Evolutionary conservation across 64 coral and sea anemone species (phyloP), one percentile per base, ranked within the genome.

Genomic region (Stichodactyla mertensii): DNA sequence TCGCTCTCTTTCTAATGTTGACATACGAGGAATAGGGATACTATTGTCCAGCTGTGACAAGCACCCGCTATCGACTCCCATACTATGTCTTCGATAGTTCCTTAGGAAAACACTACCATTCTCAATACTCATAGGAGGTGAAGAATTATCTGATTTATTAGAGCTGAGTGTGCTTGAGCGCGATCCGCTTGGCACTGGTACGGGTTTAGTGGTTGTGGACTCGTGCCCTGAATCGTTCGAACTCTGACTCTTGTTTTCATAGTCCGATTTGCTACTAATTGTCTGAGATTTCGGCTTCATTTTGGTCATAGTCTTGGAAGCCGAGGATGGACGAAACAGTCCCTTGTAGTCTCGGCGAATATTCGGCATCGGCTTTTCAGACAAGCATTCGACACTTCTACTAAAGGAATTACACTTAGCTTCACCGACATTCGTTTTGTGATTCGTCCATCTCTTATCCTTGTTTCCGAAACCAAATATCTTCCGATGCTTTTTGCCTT

Each of bases 311-410:
- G 78, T 28, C n/a, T 55, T 81, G 78, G 78, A 81, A 52, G 15
- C n/a, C 0, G 19, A 15, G 15, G 36, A 20, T 4, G 36, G 78
- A 81, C 78, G 36, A 54, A 81, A 81, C n/a, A 81, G 54, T 53
- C 19, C 78, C 24, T 53, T 81, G 24, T 53, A 81, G 10, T 74
- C 78, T 20, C 51, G 78, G 0, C 51, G 78, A 53, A 81, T 53
- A 16, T 10, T 80, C 31, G 78, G 6, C 78, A 52, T 9, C 51
- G 36, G 78, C 6, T 53, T 52, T 12, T 81, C 78, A 1, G 78
- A 81, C n/a, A 81, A 81, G 54, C 78, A 81, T 19, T 81, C 78
- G 51, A 81, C 18, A 81, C 78, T 81, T 18, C 52, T 52, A 28
- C 78, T 81, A 8, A 81, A 81, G 24, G 12, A 54, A 55, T 54